phyloP scores from a whole-genome alignment of 2,797 vertebrate species.

The Dendrocincla tyrannina region DNA sequence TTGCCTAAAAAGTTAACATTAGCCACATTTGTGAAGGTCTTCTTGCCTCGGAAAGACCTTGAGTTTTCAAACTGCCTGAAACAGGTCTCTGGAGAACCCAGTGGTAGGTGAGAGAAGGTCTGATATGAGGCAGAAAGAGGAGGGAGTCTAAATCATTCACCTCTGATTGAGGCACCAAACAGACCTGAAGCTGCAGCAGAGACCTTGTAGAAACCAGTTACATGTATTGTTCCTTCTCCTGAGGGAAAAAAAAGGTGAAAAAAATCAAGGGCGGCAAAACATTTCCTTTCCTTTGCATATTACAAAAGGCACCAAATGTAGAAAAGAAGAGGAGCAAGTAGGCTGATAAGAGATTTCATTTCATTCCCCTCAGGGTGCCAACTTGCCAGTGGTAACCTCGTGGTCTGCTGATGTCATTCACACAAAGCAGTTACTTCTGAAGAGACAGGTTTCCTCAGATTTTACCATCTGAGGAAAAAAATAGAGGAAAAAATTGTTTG shows the following conservation, averaged over 20 bases:
- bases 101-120: neutral
- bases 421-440: constrained; percentile 68
- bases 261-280: constrained; percentile 43
- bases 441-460: constrained; percentile 64
- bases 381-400: constrained; percentile 49
- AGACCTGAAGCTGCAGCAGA: constrained; percentile 21
- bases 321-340: constrained; percentile 41
- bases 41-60: neutral
- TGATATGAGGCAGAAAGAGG: neutral
- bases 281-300: constrained; percentile 58
- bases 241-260: neutral
- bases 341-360: constrained; percentile 59
- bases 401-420: constrained; percentile 57
- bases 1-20: neutral
- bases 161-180: constrained; percentile 23
- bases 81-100: neutral
- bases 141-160: neutral
- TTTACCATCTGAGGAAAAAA: constrained; percentile 56
- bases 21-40: neutral
- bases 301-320: constrained; percentile 32
- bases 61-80: neutral
- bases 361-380: constrained; percentile 63
- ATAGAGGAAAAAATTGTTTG: constrained; percentile 60
- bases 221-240: neutral
- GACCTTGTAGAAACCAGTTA: neutral